These are phyloP conservation scores for Homalodisca vitripennis DNA, from an alignment of 1,140 invertebrate species.

Conservation along the genomic window DNA sequence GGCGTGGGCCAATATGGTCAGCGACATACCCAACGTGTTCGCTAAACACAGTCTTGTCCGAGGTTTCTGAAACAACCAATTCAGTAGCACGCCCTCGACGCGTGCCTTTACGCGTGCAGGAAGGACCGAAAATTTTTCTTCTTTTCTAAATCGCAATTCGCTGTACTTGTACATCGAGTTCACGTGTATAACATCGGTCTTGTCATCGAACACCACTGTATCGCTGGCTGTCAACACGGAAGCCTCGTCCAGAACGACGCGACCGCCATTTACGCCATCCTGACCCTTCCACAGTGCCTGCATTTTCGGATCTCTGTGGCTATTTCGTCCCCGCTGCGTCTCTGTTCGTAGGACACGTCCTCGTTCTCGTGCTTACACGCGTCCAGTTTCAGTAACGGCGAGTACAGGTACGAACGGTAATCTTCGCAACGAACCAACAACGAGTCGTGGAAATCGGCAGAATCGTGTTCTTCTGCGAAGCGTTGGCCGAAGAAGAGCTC, in stretches of 20 bases:
- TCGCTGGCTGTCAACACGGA: background rate
- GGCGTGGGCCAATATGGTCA: background rate
- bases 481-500: too few relatives aligned
- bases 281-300: background rate
- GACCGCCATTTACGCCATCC: background rate
- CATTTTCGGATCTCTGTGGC: background rate
- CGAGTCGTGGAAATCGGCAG: too few relatives aligned
- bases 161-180: background rate
- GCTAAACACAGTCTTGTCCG: background rate
- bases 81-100: background rate
- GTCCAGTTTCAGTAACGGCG: background rate
- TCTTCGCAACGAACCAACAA: background rate
- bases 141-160: background rate
- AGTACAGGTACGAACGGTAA: background rate
- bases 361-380: background rate
- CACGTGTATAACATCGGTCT: background rate
- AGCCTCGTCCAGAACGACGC: background rate
- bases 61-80: background rate
- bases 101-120: background rate
- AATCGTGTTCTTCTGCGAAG: too few relatives aligned
- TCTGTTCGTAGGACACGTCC: slow-evolving; percentile 11
- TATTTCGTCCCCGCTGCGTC: background rate
- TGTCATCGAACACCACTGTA: background rate
- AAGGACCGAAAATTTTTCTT: background rate
- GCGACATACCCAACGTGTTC: background rate